These are phyloP conservation scores for Mythimna albipuncta DNA, from an alignment of 2,888 invertebrate genomes.

Conservation along the genomic window DNA sequence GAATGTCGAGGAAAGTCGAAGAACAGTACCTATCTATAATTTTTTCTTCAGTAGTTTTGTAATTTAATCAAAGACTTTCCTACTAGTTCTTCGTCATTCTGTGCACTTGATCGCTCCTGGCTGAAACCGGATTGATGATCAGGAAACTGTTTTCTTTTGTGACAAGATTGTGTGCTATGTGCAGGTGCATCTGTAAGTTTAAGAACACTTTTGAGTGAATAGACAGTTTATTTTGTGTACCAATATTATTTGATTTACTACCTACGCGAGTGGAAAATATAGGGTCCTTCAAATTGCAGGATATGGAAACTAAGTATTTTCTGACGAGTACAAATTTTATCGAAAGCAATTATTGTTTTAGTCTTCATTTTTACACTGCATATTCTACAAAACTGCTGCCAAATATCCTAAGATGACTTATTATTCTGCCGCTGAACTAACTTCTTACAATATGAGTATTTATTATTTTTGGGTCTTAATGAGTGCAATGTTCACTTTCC, in stretches of 20 bases:
- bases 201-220: background rate
- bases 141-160: no score
- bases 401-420: background rate
- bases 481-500: conserved; percentile 57
- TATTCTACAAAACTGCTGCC: background rate
- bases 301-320: background rate
- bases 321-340: no score
- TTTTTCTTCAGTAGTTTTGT: no score
- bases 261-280: background rate
- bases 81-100: no score
- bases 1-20: no score
- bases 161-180: no score
- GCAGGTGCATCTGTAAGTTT: background rate
- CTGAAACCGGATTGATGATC: no score
- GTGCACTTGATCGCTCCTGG: no score
- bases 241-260: background rate
- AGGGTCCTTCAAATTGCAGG: background rate
- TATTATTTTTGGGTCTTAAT: background rate
- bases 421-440: background rate
- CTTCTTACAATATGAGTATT: background rate
- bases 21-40: no score
- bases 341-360: background rate
- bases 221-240: background rate
- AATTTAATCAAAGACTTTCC: no score
- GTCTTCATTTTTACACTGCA: background rate